A percentile compares a stretch with the other conserved stretches of the same genome.
Evolutionary conservation across 2,113 vertebrate genomes (phyloP).

Genomic region (Pontoporia blainvillei): DNA sequence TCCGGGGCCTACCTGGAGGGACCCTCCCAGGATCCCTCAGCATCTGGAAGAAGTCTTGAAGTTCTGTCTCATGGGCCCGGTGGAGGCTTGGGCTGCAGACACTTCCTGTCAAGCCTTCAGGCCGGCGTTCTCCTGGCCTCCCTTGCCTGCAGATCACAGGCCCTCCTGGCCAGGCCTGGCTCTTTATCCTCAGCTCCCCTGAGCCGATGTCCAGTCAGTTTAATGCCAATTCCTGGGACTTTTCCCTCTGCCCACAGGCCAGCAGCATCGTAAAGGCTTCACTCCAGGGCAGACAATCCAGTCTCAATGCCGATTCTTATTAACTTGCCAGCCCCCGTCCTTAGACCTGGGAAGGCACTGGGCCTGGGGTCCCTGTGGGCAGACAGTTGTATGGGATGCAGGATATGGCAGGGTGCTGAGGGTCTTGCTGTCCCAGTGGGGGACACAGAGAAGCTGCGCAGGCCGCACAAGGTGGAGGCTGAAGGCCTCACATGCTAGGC

Average conservation of each 20-base stretch:
- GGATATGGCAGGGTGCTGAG: background rate
- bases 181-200: background rate
- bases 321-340: background rate
- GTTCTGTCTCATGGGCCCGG: background rate
- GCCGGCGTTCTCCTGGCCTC: background rate
- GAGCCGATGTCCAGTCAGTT: too few relatives aligned
- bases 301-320: background rate
- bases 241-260: background rate
- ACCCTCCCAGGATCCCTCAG: background rate
- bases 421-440: background rate
- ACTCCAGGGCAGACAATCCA: background rate
- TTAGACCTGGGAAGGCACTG: background rate
- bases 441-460: rapidly evolving
- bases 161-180: background rate
- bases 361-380: background rate
- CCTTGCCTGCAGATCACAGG: background rate
- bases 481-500: background rate
- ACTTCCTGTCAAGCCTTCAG: background rate
- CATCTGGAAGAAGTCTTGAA: background rate
- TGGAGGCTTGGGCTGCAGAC: background rate
- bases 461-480: background rate
- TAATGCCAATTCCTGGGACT: background rate
- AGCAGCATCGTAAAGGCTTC: rapidly evolving
- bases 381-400: background rate
- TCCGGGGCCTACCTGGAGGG: background rate